Evolutionary conservation across 2,113 vertebrate genomes (phyloP).

Genomic region (Calidris pugnax): DNA sequence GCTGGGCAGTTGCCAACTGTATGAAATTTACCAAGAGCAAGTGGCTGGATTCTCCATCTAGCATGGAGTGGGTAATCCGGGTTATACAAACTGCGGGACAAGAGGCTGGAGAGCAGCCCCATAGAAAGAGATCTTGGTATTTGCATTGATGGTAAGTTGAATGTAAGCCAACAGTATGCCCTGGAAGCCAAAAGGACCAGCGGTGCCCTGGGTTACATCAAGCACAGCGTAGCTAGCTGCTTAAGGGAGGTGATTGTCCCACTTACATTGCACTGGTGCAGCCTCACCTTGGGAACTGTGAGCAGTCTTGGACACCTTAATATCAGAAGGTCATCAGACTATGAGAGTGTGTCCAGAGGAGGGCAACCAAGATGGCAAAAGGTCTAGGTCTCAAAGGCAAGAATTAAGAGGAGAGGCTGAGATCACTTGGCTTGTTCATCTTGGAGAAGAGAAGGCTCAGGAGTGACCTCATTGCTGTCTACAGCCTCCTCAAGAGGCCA

Average conservation of each 20-base stretch:
- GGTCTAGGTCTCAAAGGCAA: neutral
- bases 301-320: neutral
- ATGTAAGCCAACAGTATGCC: neutral
- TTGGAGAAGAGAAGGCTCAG: neutral
- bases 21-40: neutral
- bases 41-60: neutral
- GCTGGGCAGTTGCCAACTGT: accelerated
- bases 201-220: accelerated
- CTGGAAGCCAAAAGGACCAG: neutral
- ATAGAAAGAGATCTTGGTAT: neutral
- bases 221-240: accelerated
- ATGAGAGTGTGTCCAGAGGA: neutral
- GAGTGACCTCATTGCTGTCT: neutral
- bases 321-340: neutral
- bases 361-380: neutral
- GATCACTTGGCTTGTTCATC: neutral
- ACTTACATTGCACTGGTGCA: accelerated
- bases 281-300: neutral
- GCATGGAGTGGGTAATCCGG: neutral
- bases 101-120: neutral
- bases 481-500: neutral
- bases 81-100: accelerated
- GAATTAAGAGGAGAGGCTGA: neutral
- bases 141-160: neutral
- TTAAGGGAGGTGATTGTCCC: neutral